Evolutionary conservation across 2,888 invertebrate species (phyloP).

Genomic region (Volucella inanis): DNA sequence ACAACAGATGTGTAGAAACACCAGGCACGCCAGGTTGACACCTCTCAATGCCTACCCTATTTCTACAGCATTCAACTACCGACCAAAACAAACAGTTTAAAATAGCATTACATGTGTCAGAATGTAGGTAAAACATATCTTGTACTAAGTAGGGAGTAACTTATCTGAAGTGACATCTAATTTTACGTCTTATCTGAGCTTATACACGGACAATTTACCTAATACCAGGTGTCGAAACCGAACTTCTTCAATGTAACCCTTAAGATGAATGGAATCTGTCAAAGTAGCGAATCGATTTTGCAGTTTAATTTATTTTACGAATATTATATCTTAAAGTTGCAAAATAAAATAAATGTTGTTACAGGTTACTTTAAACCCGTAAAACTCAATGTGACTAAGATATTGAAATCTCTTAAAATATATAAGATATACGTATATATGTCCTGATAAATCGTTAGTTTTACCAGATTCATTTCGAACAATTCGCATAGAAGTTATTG

Average conservation of each 20-base stretch:
- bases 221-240: constrained; percentile 4
- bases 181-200: constrained; percentile 47
- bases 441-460: too few species aligned
- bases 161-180: constrained; percentile 27
- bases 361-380: too few species aligned
- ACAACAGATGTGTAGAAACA: too few species aligned
- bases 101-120: too few species aligned
- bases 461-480: background rate
- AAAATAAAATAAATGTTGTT: too few species aligned
- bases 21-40: too few species aligned
- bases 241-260: constrained; percentile 37
- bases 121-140: constrained; percentile 15
- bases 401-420: too few species aligned
- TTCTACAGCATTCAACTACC: too few species aligned
- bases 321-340: too few species aligned
- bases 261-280: background rate
- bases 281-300: background rate
- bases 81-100: too few species aligned
- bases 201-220: constrained; percentile 20
- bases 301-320: background rate
- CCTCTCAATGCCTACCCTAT: too few species aligned
- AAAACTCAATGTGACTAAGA: too few species aligned
- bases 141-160: background rate
- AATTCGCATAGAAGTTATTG: background rate
- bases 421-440: background rate